Percentiles rank a stretch among this genome's conserved stretches.
These are phyloP conservation scores for Cinclus mexicanus DNA, from an alignment of 2,113 vertebrate species.

Conservation along the genomic window DNA sequence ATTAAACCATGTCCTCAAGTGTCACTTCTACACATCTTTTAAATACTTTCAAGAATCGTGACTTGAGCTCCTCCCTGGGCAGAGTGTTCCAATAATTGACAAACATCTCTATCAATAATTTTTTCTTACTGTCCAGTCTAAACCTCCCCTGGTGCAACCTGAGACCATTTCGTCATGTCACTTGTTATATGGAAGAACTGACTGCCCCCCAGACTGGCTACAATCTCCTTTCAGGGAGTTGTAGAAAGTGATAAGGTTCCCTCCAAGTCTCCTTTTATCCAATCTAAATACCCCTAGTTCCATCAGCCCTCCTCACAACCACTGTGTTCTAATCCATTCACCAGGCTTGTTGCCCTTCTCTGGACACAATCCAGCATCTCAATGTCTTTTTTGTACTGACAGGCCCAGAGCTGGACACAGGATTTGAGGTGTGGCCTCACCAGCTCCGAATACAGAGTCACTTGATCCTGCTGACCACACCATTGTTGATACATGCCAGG, in stretches of 20 bases:
- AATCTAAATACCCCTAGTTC: not conserved
- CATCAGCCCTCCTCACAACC: not conserved
- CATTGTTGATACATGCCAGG: accelerated
- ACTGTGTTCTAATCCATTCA: not conserved
- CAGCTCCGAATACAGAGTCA: accelerated
- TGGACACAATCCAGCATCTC: not conserved
- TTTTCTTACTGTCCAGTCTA: not conserved
- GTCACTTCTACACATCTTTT: not conserved
- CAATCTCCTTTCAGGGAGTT: not conserved
- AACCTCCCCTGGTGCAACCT: not conserved
- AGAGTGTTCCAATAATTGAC: not conserved
- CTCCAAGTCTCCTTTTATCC: not conserved
- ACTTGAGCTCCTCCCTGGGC: not conserved
- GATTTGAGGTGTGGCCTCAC: not conserved
- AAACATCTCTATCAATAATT: not conserved
- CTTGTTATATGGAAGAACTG: not conserved
- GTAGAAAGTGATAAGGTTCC: not conserved
- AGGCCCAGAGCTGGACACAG: not conserved
- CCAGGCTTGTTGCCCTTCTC: not conserved
- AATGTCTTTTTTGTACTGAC: too few species aligned
- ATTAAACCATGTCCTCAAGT: not conserved
- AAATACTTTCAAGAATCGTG: not conserved
- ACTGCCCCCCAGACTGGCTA: not conserved
- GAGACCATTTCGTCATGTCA: not conserved
- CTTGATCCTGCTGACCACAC: not conserved